Evolutionary conservation across 2,797 vertebrate species (phyloP), one percentile per base, ranked within the genome.

Genomic region (Synanceia verrucosa): DNA sequence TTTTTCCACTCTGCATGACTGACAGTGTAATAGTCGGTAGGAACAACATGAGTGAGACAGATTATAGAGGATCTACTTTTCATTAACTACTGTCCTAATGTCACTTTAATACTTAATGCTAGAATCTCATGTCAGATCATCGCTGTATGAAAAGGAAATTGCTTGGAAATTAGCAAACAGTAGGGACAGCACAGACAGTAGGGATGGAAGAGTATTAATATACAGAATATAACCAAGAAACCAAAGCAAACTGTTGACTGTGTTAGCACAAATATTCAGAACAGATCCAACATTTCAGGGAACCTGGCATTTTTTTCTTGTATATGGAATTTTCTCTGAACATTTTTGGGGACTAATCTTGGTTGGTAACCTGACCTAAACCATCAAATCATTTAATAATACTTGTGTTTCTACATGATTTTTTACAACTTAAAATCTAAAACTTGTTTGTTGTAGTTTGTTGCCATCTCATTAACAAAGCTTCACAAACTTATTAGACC

Each of bases 11-110:
- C 50, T 63, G 62, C 14, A 43, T 72, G 71, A 78, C 26, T 76
- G 76, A 85, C 64, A 65, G 47, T 46, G 28, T 68, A 63, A 65
- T 47, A 24, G 56, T 83, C 76, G 58, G 73, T 70, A 60, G 67
- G 62, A 75, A 73, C 76, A 86, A 72, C 59, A 57, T 82, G 80
- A 12, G 34, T 18, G 33, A 37, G 21, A 58, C 61, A 57, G 12
- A 44, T 21, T 36, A 44, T 34, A n/a, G 73, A 13, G 26, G 57
- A 63, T 46, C 19, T 39, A 6, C n/a, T n/a, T 56, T 70, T 66
- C 7, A 18, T 86, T 60, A 81, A 14, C 46, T 59, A 47, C 29
- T 52, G 41, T 69, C 53, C 43, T 62, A 64, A 47, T 18, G 21
- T 28, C 13, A 53, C 46, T 46, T 7, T 33, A 19, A 61, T 33